Evolutionary conservation across 2,888 invertebrate species (phyloP).

Genomic region (Epirrhoe tristata): DNA sequence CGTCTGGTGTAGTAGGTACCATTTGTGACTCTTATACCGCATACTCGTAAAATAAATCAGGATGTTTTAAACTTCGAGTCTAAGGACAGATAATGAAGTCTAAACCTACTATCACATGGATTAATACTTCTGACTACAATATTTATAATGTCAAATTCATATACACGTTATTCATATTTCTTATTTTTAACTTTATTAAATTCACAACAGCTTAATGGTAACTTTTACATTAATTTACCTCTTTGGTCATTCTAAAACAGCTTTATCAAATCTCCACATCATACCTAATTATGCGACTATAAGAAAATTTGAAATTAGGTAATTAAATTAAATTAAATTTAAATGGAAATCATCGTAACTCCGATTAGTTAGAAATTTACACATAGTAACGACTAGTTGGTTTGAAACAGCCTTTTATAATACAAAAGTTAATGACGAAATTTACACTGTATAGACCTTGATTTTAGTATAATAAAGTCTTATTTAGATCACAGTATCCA

Average conservation of each 20-base stretch:
- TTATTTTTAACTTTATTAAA: conserved; percentile 60
- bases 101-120: conserved; percentile 82
- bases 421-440: conserved; percentile 57
- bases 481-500: conserved; percentile 85
- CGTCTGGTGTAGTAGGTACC: too few relatives aligned
- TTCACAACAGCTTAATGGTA: conserved; percentile 71
- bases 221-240: conserved; percentile 61
- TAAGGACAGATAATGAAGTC: conserved; percentile 46
- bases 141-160: conserved; percentile 60
- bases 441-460: conserved; percentile 69
- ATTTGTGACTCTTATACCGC: too few relatives aligned
- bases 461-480: conserved; percentile 67
- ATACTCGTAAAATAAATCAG: conserved; percentile 13
- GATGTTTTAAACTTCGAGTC: conserved; percentile 30
- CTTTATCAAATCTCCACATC: conserved; percentile 28
- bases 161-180: conserved; percentile 61
- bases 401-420: conserved; percentile 65
- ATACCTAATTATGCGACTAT: conserved; percentile 20
- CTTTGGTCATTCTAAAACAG: conserved; percentile 75
- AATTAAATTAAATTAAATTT: conserved; percentile 41
- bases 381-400: conserved; percentile 68
- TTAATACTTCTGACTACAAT: conserved; percentile 76
- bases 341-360: conserved; percentile 48
- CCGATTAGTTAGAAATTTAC: conserved; percentile 53
- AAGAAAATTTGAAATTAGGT: conserved; percentile 43